Conservation (phyloP, 2,797 vertebrate species). For the Rhinoraja longicauda region DNA sequence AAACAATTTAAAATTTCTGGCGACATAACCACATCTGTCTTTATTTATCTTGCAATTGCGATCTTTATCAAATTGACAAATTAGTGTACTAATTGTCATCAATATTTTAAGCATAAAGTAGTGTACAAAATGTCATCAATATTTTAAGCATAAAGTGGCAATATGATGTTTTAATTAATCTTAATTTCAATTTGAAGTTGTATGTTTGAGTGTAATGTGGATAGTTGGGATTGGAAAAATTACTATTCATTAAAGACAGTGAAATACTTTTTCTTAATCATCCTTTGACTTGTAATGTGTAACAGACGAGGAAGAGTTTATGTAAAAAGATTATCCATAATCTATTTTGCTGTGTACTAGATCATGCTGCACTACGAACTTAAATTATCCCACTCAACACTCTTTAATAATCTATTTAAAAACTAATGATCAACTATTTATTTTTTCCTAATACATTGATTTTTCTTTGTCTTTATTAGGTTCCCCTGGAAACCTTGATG, state of each 20-base stretch:
- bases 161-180: too few relatives aligned
- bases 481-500: constrained; percentile 78
- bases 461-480: constrained; percentile 53
- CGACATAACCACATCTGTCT: neutral
- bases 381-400: neutral
- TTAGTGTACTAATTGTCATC: neutral
- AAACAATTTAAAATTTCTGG: too few relatives aligned
- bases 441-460: neutral
- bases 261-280: neutral
- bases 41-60: neutral
- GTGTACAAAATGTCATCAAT: neutral
- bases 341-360: neutral
- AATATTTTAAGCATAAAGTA: neutral
- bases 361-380: neutral
- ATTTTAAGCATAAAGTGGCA: neutral
- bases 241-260: neutral
- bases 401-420: neutral
- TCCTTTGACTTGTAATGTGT: neutral
- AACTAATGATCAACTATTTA: too few relatives aligned
- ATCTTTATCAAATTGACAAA: neutral
- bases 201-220: neutral
- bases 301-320: neutral
- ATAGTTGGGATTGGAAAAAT: neutral
- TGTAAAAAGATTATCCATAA: too few relatives aligned
- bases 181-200: too few relatives aligned